phyloP scores from a whole-genome alignment of 2,113 vertebrate genomes.

The Limanda limanda region DNA sequence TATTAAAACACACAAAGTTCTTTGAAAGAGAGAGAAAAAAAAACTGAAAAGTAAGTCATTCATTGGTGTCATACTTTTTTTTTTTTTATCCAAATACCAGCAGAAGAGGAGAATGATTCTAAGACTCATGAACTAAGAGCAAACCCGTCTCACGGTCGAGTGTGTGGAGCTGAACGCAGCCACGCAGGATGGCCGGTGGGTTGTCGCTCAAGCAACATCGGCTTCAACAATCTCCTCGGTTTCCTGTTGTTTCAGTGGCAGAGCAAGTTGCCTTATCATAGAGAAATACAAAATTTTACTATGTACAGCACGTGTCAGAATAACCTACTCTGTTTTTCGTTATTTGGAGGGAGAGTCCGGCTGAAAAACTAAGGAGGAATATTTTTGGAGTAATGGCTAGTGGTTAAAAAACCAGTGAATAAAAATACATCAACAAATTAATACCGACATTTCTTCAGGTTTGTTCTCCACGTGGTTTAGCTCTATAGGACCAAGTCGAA shows the following conservation, averaged over 20 bases:
- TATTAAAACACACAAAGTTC: conserved; percentile 67
- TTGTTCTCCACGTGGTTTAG: conserved; percentile 15
- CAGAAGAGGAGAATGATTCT: conserved; percentile 55
- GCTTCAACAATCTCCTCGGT: conserved; percentile 32
- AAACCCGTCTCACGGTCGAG: conserved; percentile 45
- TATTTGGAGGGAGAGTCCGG: conserved; percentile 31
- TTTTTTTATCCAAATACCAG: conserved; percentile 64
- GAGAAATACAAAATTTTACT: conserved; percentile 75
- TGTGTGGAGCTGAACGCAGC: conserved; percentile 45
- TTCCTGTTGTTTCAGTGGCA: conserved; percentile 47
- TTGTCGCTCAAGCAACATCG: conserved; percentile 35
- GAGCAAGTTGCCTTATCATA: conserved; percentile 53
- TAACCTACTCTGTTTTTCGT: conserved; percentile 50
- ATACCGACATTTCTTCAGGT: conserved; percentile 1
- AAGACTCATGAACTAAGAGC: conserved; percentile 46
- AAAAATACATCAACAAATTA: conserved; percentile 8
- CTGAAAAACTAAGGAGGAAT: conserved; percentile 29
- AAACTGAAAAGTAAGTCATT: conserved; percentile 76
- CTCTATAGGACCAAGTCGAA: conserved; percentile 16
- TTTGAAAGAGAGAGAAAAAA: conserved; percentile 65
- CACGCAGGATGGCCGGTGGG: conserved; percentile 35
- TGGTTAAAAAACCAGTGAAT: conserved; percentile 34
- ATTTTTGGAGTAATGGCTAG: conserved; percentile 52
- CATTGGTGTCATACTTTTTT: conserved; percentile 79
- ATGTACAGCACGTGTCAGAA: conserved; percentile 71